phyloP scores from a whole-genome alignment of 2,113 vertebrate genomes.

The Pygoscelis adeliae region DNA sequence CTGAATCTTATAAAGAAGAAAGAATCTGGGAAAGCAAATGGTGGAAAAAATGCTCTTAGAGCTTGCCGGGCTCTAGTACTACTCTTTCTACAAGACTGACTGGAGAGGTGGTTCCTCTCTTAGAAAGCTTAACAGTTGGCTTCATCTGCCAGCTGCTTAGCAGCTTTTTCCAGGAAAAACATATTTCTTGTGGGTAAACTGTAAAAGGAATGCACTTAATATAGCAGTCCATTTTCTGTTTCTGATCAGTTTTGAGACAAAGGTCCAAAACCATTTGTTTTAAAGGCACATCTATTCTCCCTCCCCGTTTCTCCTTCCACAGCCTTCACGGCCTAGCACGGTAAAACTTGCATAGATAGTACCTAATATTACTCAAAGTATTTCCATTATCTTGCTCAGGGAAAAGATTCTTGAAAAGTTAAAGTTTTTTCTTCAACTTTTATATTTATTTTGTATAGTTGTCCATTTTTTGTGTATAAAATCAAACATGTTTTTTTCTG shows the following conservation, averaged over 20 bases:
- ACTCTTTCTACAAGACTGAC: neutral
- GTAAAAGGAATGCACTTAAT: neutral
- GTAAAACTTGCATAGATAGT: neutral
- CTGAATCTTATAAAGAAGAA: neutral
- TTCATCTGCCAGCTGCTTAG: neutral
- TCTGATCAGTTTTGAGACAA: neutral
- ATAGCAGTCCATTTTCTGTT: neutral
- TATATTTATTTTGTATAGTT: neutral
- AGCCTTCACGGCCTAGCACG: neutral
- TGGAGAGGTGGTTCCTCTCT: neutral
- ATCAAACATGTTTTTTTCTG: neutral
- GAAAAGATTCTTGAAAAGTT: neutral
- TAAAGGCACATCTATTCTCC: neutral
- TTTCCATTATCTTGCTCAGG: neutral
- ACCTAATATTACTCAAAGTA: neutral
- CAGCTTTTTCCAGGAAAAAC: constrained; percentile 9
- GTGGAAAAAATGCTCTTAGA: neutral
- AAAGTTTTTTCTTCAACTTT: neutral
- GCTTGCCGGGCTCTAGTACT: neutral
- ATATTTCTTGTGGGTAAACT: neutral
- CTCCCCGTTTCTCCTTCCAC: neutral
- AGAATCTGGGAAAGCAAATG: neutral
- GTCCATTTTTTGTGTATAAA: neutral
- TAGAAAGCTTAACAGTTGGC: neutral
- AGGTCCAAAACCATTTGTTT: neutral